phyloP scores from a whole-genome alignment of 2,888 invertebrate species.

The Gasteruption jaculator region DNA sequence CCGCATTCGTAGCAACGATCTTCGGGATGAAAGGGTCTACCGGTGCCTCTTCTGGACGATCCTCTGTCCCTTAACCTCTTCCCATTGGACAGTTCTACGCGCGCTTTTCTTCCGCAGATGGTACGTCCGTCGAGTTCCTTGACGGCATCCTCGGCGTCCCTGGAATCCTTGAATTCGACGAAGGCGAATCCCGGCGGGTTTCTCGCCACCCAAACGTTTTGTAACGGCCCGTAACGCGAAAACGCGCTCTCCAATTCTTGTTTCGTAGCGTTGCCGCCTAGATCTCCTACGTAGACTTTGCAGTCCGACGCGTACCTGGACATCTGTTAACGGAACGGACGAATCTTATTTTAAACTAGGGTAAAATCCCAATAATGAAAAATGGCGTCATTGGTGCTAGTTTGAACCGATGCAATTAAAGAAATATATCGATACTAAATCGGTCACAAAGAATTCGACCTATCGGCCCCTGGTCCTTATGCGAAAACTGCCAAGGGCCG shows the following conservation, averaged over 20 bases:
- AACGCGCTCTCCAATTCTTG: constrained; percentile 92
- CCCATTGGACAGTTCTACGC: constrained; percentile 90
- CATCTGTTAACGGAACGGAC: constrained; percentile 60
- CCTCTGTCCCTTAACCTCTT: constrained; percentile 60
- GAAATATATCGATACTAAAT: too few relatives aligned
- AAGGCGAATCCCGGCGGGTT: constrained; percentile 95
- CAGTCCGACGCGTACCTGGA: constrained; percentile 78
- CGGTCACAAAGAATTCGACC: too few relatives aligned
- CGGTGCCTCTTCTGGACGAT: constrained; percentile 57
- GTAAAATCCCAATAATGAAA: too few relatives aligned
- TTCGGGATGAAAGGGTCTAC: constrained; percentile 81
- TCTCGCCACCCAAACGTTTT: constrained; percentile 96
- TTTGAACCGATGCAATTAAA: too few relatives aligned
- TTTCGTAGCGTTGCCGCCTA: constrained; percentile 87
- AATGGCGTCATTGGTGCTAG: too few relatives aligned
- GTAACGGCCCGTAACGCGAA: constrained; percentile 84
- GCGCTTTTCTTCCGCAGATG: constrained; percentile 83
- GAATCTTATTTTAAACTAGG: constrained; percentile 7
- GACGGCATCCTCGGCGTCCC: constrained; percentile 91
- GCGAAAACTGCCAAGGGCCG: too few relatives aligned
- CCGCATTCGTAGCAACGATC: constrained; percentile 95
- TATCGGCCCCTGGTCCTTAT: too few relatives aligned
- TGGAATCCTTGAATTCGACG: constrained; percentile 88
- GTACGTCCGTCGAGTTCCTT: constrained; percentile 71
- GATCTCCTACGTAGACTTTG: constrained; percentile 94